These are phyloP conservation scores for Montipora capitata DNA, from an alignment of 92 coral and sea anemone genomes.

Conservation along the genomic window DNA sequence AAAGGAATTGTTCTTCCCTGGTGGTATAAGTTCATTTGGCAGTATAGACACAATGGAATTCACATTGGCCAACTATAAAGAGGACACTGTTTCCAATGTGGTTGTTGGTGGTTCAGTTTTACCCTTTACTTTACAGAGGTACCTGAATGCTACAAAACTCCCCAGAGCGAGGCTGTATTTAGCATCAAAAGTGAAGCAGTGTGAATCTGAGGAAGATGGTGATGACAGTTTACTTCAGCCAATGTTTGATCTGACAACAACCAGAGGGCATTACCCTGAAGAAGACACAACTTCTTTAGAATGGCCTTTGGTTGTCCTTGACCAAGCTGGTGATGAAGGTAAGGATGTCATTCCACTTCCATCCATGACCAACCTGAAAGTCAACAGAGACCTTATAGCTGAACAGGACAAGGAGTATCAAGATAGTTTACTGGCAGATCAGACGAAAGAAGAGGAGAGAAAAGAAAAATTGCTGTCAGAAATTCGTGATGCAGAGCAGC, in stretches of 20 bases:
- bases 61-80: slow-evolving; percentile 60
- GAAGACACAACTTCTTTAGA: slow-evolving; percentile 41
- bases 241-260: slow-evolving; percentile 54
- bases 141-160: too few relatives aligned
- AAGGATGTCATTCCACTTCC: too few relatives aligned
- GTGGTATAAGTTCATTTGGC: slow-evolving; percentile 52
- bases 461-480: slow-evolving; percentile 56
- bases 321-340: slow-evolving; percentile 37
- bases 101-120: slow-evolving; percentile 29
- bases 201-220: too few relatives aligned
- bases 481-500: too few relatives aligned
- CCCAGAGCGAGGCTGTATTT: too few relatives aligned
- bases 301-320: slow-evolving; percentile 45
- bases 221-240: too few relatives aligned
- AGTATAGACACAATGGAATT: slow-evolving; percentile 38
- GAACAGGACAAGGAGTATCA: slow-evolving; percentile 61
- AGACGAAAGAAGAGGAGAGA: slow-evolving; percentile 43
- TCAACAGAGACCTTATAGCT: slow-evolving; percentile 50
- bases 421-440: slow-evolving; percentile 65
- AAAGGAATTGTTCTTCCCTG: slow-evolving; percentile 48
- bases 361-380: slow-evolving; percentile 34
- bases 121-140: slow-evolving; percentile 56
- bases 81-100: slow-evolving; percentile 42
- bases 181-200: too few relatives aligned
- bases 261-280: too few relatives aligned